A percentile compares a stretch with the other conserved stretches of the same genome.
These are phyloP conservation scores for Apamea sordens DNA, from an alignment of 2,888 invertebrate genomes.

Conservation along the genomic window DNA sequence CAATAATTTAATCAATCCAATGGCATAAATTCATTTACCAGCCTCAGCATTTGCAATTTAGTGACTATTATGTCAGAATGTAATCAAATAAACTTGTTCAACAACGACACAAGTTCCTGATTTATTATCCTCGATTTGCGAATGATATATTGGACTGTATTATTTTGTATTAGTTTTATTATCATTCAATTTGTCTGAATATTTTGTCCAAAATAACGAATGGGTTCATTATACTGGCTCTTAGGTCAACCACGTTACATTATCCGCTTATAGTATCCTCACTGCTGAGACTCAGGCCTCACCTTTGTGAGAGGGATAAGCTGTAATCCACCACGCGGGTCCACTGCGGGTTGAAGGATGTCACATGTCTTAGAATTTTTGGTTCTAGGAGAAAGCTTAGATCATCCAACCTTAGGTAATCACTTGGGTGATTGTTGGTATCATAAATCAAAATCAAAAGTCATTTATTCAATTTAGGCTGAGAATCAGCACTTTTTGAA, in stretches of 20 bases:
- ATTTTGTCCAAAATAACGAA: conserved; percentile 20
- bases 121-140: conserved; percentile 32
- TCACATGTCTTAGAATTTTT: no score
- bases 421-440: neutral
- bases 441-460: no score
- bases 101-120: conserved; percentile 12
- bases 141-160: conserved; percentile 34
- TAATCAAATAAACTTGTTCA: conserved; percentile 16
- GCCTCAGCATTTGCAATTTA: neutral
- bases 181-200: conserved; percentile 41
- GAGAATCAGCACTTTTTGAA: no score
- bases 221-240: conserved; percentile 1
- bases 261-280: no score
- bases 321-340: no score
- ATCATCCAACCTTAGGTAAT: neutral
- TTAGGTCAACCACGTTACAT: neutral
- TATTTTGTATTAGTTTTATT: conserved; percentile 34
- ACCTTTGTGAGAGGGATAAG: no score
- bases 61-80: neutral
- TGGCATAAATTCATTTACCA: neutral
- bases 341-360: no score
- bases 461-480: no score
- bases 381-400: no score
- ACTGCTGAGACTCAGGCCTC: no score
- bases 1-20: neutral